Base-by-base conservation (phyloP, 2,888 invertebrate species). In the Leptopilina syphax region DNA sequence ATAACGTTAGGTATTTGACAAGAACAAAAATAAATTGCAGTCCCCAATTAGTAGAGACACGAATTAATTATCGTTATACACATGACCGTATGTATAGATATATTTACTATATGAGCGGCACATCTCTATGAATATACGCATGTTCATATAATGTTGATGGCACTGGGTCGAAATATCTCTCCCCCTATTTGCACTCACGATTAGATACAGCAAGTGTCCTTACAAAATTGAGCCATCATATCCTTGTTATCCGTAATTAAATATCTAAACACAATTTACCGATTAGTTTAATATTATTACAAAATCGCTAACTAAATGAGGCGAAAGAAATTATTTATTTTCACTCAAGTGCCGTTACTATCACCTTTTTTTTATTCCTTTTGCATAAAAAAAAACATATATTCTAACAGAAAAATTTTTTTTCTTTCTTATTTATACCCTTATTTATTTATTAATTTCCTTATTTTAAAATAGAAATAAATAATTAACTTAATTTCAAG, bases 31-130 rank as follows among this genome's bases (percentile, higher is more conserved):
- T 73, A 13, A 73, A 73, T 73, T 73, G 54, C 27, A 73, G n/a
- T 34, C 34, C 34, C 73, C 73, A 73, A 73, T 73, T 73, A 57
- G 73, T 34, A 73, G 73, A n/a, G 57, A 57, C 57, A 73, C n/a
- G 57, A 60, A 73, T 57, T 73, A 73, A 73, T 73, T 73, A 73
- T 73, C 73, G 34, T 57, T 57, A 44, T 44, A 57, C 57, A 60
- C 10, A 57, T 73, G 73, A 9, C 34, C 34, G 54, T 57, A 73
- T 8, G 34, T 34, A 34, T 34, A 34, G 34, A 34, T 34, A 34
- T 34, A 34, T 34, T 34, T 34, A 34, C 34, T 34, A 34, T 34
- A 57, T 73, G 34, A 50, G 50, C 47, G 47, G 7, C 50, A 50
- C 50, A 70, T 10, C 47, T 44, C 50, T 70, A 70, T 70, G 50